A percentile compares a stretch with the other conserved stretches of the same genome.
These are phyloP conservation scores for Tipula confusa DNA, from an alignment of 2,888 invertebrate genomes.

Conservation along the genomic window DNA sequence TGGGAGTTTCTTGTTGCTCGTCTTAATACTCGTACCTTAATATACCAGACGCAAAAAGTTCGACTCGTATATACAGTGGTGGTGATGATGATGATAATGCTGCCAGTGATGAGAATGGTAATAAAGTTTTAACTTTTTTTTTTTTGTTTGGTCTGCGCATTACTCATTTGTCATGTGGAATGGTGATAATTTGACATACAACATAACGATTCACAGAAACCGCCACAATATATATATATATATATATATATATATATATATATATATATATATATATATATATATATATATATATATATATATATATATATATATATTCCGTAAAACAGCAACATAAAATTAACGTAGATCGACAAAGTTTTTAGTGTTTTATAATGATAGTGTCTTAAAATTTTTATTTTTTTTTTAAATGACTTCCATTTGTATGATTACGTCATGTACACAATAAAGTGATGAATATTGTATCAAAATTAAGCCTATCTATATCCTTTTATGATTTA, in stretches of 20 bases:
- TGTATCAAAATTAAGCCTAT: neutral
- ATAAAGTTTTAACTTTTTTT: neutral
- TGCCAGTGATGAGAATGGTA: conserved; percentile 3
- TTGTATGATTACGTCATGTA: neutral
- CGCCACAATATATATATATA: neutral
- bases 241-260: too few species aligned
- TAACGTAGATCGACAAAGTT: neutral
- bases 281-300: too few species aligned
- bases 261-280: too few species aligned
- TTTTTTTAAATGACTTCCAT: too few species aligned
- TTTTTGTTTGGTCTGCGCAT: neutral
- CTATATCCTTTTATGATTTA: neutral
- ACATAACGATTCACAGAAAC: neutral
- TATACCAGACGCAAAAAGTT: neutral
- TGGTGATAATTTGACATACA: neutral
- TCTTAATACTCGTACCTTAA: neutral
- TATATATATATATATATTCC: too few species aligned
- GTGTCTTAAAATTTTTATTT: neutral
- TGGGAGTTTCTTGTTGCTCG: neutral
- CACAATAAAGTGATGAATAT: neutral
- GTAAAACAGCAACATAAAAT: neutral
- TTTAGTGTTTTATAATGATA: neutral
- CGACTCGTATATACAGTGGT: neutral
- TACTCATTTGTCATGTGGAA: neutral
- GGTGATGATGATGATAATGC: neutral